Conservation (phyloP, 1,140 invertebrate genomes). For the Lepidurus arcticus region DNA sequence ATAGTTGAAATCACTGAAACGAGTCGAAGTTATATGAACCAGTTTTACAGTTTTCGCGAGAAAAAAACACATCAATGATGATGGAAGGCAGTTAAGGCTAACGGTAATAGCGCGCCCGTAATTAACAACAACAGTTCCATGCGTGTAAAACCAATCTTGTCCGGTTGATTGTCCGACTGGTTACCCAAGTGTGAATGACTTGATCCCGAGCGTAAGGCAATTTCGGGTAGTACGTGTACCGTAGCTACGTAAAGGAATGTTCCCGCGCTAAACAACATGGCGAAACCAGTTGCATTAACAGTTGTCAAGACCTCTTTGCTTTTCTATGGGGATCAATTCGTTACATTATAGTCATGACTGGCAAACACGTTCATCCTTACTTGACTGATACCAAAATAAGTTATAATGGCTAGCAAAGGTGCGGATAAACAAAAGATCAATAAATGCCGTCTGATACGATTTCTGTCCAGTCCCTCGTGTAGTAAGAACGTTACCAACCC, state of each 20-base stretch:
- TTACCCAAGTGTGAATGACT: conserved; percentile 48
- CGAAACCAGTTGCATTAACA: conserved; percentile 87
- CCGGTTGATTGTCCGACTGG: conserved; percentile 48
- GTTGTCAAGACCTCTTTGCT: conserved; percentile 66
- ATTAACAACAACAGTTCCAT: conserved; percentile 77
- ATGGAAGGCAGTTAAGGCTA: conserved; percentile 83
- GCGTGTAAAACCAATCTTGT: conserved; percentile 57
- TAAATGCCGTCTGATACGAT: conserved; percentile 79
- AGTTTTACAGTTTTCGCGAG: not conserved
- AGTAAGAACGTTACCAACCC: conserved; percentile 94
- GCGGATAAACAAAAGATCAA: conserved; percentile 91
- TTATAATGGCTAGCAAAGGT: conserved; percentile 80
- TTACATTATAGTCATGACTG: not conserved
- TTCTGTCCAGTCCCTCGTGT: conserved; percentile 87
- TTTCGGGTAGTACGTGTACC: conserved; percentile 93
- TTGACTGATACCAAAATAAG: conserved; percentile 88
- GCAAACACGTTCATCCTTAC: conserved; percentile 51
- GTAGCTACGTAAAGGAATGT: conserved; percentile 98
- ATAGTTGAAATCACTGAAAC: not conserved
- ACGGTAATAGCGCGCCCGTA: conserved; percentile 74
- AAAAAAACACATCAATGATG: conserved; percentile 60
- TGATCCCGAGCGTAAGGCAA: conserved; percentile 53
- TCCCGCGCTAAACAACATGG: conserved; percentile 97
- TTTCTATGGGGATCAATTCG: conserved; percentile 47
- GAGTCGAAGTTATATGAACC: not conserved